These are phyloP conservation scores for Diadromus collaris DNA, from an alignment of 2,888 invertebrate genomes.

Conservation along the genomic window DNA sequence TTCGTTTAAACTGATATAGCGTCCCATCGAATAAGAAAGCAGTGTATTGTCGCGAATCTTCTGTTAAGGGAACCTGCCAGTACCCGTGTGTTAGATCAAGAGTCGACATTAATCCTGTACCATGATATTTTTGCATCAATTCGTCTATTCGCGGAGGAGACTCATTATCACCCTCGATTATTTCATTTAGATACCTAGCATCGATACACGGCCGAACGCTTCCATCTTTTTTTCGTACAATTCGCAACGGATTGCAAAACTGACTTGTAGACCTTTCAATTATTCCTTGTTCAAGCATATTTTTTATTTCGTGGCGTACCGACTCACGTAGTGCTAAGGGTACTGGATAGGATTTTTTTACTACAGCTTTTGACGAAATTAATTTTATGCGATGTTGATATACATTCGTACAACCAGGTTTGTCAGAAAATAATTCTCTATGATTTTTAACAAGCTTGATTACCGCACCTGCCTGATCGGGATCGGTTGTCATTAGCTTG, in stretches of 20 bases:
- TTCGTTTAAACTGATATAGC: constrained; percentile 19
- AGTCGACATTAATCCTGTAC: constrained; percentile 18
- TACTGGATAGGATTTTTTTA: constrained; percentile 10
- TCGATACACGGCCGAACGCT: constrained; percentile 3
- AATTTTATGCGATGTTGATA: constrained; percentile 4
- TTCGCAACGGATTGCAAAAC: constrained; percentile 24
- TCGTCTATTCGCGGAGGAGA: constrained; percentile 8
- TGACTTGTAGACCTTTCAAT: constrained; percentile 22
- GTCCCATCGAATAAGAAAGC: constrained; percentile 6
- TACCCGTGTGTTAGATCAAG: constrained; percentile 14
- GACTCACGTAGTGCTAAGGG: background rate
- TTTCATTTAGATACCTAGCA: constrained; percentile 6
- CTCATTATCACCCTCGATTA: constrained; percentile 5
- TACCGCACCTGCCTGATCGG: background rate
- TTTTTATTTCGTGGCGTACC: constrained; percentile 7
- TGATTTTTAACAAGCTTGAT: background rate
- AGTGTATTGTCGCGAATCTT: constrained; percentile 14
- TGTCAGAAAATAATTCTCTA: constrained; percentile 1
- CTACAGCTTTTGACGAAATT: background rate
- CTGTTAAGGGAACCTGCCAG: constrained; percentile 1
- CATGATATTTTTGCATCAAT: constrained; percentile 18
- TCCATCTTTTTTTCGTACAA: constrained; percentile 15
- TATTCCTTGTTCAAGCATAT: constrained; percentile 5
- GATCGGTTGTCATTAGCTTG: background rate
- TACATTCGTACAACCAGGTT: background rate